Evolutionary conservation across 92 coral and sea anemone genomes (phyloP).

Genomic region (Palythoa grandiflora): DNA sequence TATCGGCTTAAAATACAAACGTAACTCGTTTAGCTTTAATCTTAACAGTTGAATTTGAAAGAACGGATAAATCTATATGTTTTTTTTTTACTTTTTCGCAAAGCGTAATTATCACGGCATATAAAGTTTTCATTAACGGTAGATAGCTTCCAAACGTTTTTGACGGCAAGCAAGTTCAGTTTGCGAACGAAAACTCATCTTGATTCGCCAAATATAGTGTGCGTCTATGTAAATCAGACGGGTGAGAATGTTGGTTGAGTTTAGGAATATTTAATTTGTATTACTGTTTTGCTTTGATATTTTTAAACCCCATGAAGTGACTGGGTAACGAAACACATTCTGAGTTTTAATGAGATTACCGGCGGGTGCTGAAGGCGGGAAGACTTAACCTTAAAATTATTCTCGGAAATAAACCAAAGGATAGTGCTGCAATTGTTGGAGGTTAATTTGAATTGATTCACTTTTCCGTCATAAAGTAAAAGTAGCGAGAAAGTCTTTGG

Average conservation of each 20-base stretch:
- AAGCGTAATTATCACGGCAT: no score
- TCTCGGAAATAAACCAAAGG: background rate
- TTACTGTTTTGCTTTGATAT: constrained; percentile 24
- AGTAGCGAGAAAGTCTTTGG: background rate
- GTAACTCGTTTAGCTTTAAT: background rate
- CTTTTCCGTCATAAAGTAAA: background rate
- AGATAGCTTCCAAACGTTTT: background rate
- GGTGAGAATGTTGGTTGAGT: constrained; percentile 6
- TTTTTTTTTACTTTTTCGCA: no score
- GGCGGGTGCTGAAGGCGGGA: background rate
- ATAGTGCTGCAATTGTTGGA: background rate
- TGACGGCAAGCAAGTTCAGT: background rate
- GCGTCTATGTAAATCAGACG: constrained; percentile 28
- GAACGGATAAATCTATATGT: background rate
- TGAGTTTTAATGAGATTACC: constrained; percentile 40
- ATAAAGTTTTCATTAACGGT: background rate
- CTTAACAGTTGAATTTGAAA: constrained; percentile 4
- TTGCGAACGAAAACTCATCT: background rate
- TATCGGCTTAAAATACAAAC: background rate
- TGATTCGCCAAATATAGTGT: background rate
- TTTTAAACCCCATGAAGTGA: background rate
- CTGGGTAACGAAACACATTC: constrained; percentile 3
- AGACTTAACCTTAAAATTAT: background rate
- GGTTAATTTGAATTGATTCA: background rate
- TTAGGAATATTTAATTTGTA: constrained; percentile 42